Evolutionary conservation across 2,797 vertebrate genomes (phyloP), one percentile per base, ranked within the genome.

Genomic region (Neomorphus geoffroyi): DNA sequence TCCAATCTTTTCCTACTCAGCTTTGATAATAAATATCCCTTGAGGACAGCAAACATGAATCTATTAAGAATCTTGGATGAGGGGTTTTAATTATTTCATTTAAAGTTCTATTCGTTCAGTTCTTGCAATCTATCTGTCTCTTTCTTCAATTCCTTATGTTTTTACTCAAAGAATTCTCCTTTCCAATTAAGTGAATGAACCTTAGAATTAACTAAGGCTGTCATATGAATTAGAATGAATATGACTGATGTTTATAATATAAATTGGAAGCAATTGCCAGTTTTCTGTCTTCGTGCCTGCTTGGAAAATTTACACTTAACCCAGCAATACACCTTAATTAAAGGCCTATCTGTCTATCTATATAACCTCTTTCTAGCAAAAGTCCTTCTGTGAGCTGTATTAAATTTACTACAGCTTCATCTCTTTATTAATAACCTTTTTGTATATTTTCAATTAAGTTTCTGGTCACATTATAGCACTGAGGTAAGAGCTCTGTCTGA

Each of bases 211-310:
- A 97, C 85, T 96, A 61, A 86, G 65, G 56, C 83, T 96, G 93
- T 95, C 92, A 95, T 1, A 77, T 66, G 77, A 91, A 91, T 64
- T 90, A 72, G 96, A 96, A 93, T 91, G 73, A 93, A 78, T 91
- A 95, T 96, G 94, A 93, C 80, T 92, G 93, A 94, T 95, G 92
- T 96, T 95, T 94, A 53, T 89, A 93, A 93, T 94, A 96, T 90
- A 92, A 96, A 95, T 96, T 94, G 89, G 80, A 96, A 95, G 96
- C 96, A 96, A 96, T 96, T 96, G 95, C 78, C 74, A 93, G 69
- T 94, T 96, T 95, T 96, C 80, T 45, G 69, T 88, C 91, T 90
- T 91, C 64, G 37, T 82, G 78, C 91, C 90, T 93, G 80, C 87
- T 94, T 91, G 67, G 82, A 96, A 96, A 96, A 95, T 90, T 95